These are phyloP conservation scores for Eurytoma californica DNA, from an alignment of 2,888 invertebrate species.

Conservation along the genomic window DNA sequence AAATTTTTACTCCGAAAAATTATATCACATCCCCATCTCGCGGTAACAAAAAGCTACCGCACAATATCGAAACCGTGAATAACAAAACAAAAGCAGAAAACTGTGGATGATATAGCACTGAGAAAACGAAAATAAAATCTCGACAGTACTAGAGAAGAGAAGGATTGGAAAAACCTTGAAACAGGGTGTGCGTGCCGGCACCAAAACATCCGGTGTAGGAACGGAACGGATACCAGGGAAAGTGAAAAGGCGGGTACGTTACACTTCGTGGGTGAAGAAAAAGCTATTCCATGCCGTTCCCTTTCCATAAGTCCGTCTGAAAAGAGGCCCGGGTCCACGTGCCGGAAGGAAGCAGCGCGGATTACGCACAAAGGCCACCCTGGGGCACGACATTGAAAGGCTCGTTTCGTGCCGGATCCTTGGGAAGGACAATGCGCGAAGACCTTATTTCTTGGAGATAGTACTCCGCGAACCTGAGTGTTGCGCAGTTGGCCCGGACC, in stretches of 20 bases:
- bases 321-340: slow-evolving; percentile 24
- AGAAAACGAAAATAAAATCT: too few relatives aligned
- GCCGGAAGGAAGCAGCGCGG: slow-evolving; percentile 67
- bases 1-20: slow-evolving; percentile 21
- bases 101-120: not conserved
- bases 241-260: slow-evolving; percentile 14
- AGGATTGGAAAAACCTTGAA: not conserved
- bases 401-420: slow-evolving; percentile 28
- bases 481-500: too few relatives aligned
- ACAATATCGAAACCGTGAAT: too few relatives aligned
- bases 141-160: not conserved
- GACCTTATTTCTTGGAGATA: slow-evolving; percentile 32
- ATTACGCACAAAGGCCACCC: slow-evolving; percentile 62
- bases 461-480: not conserved
- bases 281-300: not conserved
- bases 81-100: too few relatives aligned
- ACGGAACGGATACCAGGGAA: not conserved
- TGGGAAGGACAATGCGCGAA: slow-evolving; percentile 19
- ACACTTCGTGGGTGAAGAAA: slow-evolving; percentile 17
- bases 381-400: slow-evolving; percentile 14
- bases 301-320: slow-evolving; percentile 6
- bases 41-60: too few relatives aligned
- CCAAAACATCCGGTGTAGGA: slow-evolving; percentile 46
- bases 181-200: slow-evolving; percentile 21
- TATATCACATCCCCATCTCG: not conserved